phyloP scores from a whole-genome alignment of 37 sponge, comb jelly and placozoan species.

The Hormiphora californensis region DNA sequence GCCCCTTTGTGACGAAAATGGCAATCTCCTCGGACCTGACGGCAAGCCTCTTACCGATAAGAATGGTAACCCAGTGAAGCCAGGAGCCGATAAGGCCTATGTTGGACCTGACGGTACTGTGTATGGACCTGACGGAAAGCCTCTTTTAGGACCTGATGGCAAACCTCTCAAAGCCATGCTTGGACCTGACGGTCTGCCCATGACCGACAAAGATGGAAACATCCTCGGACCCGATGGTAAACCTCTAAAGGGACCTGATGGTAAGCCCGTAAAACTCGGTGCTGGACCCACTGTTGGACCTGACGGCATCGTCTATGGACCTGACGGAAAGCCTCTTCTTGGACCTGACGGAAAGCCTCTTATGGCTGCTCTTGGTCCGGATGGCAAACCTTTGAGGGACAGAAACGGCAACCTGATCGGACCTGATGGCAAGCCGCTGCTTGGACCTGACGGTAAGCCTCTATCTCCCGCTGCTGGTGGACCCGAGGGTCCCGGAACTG shows the following conservation, averaged over 20 bases:
- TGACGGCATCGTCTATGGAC: conserved; percentile 38
- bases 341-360: conserved; percentile 44
- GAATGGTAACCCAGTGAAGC: conserved; percentile 37
- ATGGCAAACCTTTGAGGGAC: conserved; percentile 1
- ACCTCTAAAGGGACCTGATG: conserved; percentile 45
- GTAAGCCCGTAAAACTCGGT: conserved; percentile 4
- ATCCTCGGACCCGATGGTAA: conserved; percentile 47
- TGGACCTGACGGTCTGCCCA: conserved; percentile 25
- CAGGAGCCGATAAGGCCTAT: conserved; percentile 3
- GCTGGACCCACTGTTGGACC: conserved; percentile 32
- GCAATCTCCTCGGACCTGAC: conserved; percentile 46
- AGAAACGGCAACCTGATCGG: conserved; percentile 23
- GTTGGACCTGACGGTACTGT: conserved; percentile 53
- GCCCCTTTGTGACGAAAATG: conserved; percentile 24
- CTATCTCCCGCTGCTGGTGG: background rate
- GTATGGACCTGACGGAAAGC: conserved; percentile 54
- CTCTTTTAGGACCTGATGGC: conserved; percentile 31
- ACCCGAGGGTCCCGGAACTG: conserved; percentile 17
- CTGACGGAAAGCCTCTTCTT: conserved; percentile 34
- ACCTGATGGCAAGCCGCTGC: conserved; percentile 43
- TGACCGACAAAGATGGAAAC: conserved; percentile 47
- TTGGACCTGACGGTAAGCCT: conserved; percentile 39
- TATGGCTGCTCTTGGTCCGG: conserved; percentile 34
- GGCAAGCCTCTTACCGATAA: conserved; percentile 35
- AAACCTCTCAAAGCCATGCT: conserved; percentile 6